phyloP scores from a whole-genome alignment of 2,888 invertebrate genomes.

The Pseudeuparius sepicola region DNA sequence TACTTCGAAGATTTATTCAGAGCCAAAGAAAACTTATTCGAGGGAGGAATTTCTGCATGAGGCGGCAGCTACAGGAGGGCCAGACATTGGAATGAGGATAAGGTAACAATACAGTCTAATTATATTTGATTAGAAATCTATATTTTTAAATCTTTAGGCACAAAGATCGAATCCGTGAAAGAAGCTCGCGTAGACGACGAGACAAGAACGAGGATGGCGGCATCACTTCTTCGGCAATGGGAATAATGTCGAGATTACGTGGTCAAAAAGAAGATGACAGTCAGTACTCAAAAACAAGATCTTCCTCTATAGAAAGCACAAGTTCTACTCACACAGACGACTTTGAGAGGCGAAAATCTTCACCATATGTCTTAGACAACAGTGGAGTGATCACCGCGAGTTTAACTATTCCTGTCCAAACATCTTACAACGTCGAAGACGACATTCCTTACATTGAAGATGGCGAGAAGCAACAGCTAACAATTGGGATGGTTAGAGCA shows the following conservation, averaged over 20 bases:
- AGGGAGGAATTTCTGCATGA: slow-evolving; percentile 68
- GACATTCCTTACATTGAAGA: slow-evolving; percentile 65
- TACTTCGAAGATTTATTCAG: slow-evolving; percentile 28
- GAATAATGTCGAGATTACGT: slow-evolving; percentile 45
- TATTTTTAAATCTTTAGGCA: slow-evolving; percentile 26
- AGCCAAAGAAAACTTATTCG: slow-evolving; percentile 53
- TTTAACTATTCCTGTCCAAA: slow-evolving; percentile 58
- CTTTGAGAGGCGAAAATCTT: slow-evolving; percentile 46
- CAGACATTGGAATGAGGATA: slow-evolving; percentile 41
- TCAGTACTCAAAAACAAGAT: slow-evolving; percentile 35
- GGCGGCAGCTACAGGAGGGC: slow-evolving; percentile 59
- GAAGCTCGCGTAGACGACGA: slow-evolving; percentile 42
- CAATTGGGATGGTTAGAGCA: slow-evolving; percentile 34
- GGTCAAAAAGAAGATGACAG: slow-evolving; percentile 36
- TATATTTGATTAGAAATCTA: neutral
- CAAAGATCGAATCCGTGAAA: slow-evolving; percentile 38
- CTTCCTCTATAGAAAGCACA: slow-evolving; percentile 37
- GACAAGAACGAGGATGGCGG: slow-evolving; percentile 36
- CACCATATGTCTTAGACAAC: slow-evolving; percentile 46
- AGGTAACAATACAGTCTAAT: slow-evolving; percentile 29
- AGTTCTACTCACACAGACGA: slow-evolving; percentile 41
- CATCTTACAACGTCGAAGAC: slow-evolving; percentile 37
- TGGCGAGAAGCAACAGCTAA: slow-evolving; percentile 35
- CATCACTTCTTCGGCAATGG: slow-evolving; percentile 45
- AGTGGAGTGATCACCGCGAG: slow-evolving; percentile 67